Percentiles rank a stretch among this genome's conserved stretches.
Evolutionary conservation across 2,113 vertebrate species (phyloP).

Genomic region (Pipa parva): DNA sequence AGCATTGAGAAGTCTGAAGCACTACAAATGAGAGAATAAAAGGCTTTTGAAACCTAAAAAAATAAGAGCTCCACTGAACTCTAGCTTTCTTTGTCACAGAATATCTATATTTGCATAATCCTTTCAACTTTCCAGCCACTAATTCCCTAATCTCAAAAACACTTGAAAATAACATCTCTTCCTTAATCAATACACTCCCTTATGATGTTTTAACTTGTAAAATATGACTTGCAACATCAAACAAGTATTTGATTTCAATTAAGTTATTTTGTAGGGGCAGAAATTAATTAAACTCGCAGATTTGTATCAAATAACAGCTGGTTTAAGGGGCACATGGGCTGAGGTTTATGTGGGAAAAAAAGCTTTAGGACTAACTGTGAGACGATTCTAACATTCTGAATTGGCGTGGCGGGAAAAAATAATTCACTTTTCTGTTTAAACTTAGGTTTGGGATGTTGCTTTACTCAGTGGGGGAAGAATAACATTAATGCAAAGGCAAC

Average conservation of each 20-base stretch:
- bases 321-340: slow-evolving; percentile 18
- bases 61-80: neutral
- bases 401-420: no score
- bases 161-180: slow-evolving; percentile 48
- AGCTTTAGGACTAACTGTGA: neutral
- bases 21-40: slow-evolving; percentile 29
- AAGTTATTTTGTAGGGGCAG: slow-evolving; percentile 49
- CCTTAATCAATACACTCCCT: slow-evolving; percentile 46
- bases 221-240: slow-evolving; percentile 47
- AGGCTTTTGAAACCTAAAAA: slow-evolving; percentile 4
- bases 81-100: slow-evolving; percentile 31
- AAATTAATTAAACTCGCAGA: slow-evolving; percentile 49
- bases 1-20: slow-evolving; percentile 4
- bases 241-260: slow-evolving; percentile 48
- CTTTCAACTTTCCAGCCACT: slow-evolving; percentile 45
- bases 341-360: slow-evolving; percentile 7
- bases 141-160: slow-evolving; percentile 43
- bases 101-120: slow-evolving; percentile 37
- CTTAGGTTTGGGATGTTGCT: no score
- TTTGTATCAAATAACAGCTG: slow-evolving; percentile 44
- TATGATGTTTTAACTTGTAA: slow-evolving; percentile 49
- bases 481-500: no score
- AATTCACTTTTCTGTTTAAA: no score
- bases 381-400: no score
- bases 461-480: no score